Evolutionary conservation across 53 echinoderm and acorn worm genomes (phyloP), one percentile per base, ranked within the genome.

Genomic region (Zoroaster sp.): DNA sequence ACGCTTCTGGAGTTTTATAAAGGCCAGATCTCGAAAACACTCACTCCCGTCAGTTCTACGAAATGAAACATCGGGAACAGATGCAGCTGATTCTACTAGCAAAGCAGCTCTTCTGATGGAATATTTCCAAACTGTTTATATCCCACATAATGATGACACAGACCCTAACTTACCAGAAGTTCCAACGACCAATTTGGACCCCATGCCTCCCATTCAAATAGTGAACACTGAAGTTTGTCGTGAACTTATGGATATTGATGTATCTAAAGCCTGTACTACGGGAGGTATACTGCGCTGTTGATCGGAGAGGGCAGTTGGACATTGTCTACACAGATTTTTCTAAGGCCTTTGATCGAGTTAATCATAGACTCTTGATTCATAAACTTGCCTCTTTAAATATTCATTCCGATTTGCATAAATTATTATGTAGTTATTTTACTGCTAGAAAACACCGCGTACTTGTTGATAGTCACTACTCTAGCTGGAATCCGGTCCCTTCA

Each of bases 271-370:
- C 44, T 44, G 5, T 78, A 28, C 52, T 75, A 36, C 54, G 52
- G 78, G 55, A 78, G 25, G 78, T 53, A 25, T 78, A 78, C 45
- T 28, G 18, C 52, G 78, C 78, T 78, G 78, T 78, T 78, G 78
- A 78, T 35, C 55, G 30, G 53, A 21, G 78, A 13, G 78, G 25
- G 36, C 53, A 53, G 78, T 54, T 78, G 78, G 78, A 54, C 33
- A 12, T 53, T 13, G 52, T 78, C 15, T 78, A 78, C 54, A 54
- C 78, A 43, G 45, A 75, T 17, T 75, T 75, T 25, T 78, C 78
- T 4, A 78, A 78, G 45, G 78, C 78, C 15, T 78, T 52, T 35
- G 78, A 78, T 28, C 39, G 80, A 4, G 65, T 80, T 20, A 40
- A 65, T 59, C 65, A 80, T 65, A 3, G 35, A 51, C 35, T 77